Evolutionary conservation across 30 jellyfish, hydroid and myxozoan species (phyloP).

Genomic region (Hydractinia echinata): DNA sequence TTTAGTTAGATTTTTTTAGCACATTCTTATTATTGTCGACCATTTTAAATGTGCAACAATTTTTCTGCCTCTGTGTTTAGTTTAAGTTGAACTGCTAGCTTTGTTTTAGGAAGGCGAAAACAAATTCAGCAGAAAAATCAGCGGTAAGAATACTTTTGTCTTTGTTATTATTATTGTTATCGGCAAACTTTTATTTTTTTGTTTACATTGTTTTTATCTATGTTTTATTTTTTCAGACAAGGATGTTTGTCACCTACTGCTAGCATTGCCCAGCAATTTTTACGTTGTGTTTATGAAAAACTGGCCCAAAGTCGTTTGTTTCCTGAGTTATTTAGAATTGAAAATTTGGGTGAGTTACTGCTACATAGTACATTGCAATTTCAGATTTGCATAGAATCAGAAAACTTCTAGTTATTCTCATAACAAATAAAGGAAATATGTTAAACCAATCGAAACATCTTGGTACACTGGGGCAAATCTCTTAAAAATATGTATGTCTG

Average conservation of each 20-base stretch:
- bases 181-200: neutral
- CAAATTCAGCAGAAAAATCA: neutral
- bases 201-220: neutral
- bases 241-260: constrained; percentile 18
- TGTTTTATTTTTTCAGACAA: neutral
- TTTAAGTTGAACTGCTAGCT: neutral
- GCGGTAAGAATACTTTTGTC: neutral
- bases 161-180: neutral
- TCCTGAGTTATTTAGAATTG: constrained; percentile 73
- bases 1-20: neutral
- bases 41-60: too few relatives aligned
- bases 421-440: too few relatives aligned
- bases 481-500: too few relatives aligned
- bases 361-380: neutral
- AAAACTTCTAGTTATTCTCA: too few relatives aligned
- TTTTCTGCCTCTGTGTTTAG: too few relatives aligned
- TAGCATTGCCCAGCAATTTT: constrained; percentile 77
- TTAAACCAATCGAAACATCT: too few relatives aligned
- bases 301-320: constrained; percentile 76
- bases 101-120: constrained; percentile 15
- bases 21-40: neutral
- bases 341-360: constrained; percentile 49
- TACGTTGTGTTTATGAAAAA: constrained; percentile 76
- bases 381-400: neutral
- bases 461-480: too few relatives aligned